phyloP scores from a whole-genome alignment of 2,888 invertebrate genomes.

The Cremastinae sp. region DNA sequence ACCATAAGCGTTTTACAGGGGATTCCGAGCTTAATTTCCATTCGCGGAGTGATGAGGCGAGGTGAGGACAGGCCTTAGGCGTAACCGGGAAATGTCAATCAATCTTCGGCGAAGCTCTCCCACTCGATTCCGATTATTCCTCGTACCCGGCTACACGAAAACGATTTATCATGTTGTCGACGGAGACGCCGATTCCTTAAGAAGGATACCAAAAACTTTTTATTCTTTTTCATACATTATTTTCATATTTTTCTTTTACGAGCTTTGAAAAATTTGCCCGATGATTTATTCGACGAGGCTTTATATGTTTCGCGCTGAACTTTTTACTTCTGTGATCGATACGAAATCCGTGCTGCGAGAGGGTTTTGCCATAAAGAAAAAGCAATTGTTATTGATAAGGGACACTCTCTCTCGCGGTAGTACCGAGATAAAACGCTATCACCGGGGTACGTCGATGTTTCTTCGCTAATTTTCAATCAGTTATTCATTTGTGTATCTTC shows the following conservation, averaged over 20 bases:
- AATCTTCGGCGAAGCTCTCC: constrained; percentile 45
- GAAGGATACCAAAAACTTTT: constrained; percentile 5
- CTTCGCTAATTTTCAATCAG: constrained; percentile 49
- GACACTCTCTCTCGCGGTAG: no score
- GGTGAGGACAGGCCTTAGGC: constrained; percentile 56
- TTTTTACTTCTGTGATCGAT: neutral
- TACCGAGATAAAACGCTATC: constrained; percentile 21
- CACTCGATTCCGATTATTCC: constrained; percentile 57
- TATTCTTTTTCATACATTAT: neutral
- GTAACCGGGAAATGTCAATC: constrained; percentile 61
- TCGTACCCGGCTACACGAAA: constrained; percentile 1
- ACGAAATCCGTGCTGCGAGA: neutral
- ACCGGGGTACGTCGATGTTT: constrained; percentile 6
- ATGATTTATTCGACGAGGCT: neutral
- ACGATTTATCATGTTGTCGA: constrained; percentile 40
- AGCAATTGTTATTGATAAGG: neutral
- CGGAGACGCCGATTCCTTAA: constrained; percentile 5
- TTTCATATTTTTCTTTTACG: neutral
- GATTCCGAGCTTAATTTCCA: constrained; percentile 52
- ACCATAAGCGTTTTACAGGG: constrained; percentile 20
- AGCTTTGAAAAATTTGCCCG: neutral
- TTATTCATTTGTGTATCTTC: constrained; percentile 42
- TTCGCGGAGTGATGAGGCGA: constrained; percentile 53
- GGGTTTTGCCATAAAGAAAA: neutral
- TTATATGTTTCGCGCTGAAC: neutral